These are phyloP conservation scores for Corynorhinus townsendii DNA, from an alignment of 2,113 vertebrate genomes.

Conservation along the genomic window DNA sequence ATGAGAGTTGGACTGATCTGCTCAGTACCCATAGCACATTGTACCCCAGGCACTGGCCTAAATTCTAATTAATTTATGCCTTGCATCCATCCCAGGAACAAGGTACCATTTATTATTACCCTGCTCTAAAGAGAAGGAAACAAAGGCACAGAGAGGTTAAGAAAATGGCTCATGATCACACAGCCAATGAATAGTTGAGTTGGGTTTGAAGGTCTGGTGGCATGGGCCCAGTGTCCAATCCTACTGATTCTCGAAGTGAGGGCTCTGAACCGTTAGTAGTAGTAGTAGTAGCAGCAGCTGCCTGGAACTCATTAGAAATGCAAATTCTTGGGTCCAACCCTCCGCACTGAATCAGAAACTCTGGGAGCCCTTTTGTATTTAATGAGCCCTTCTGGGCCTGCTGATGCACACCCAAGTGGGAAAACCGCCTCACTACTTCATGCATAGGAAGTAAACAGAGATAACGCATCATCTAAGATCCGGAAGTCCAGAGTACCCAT, in stretches of 20 bases:
- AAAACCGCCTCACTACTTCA: background rate
- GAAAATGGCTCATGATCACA: background rate
- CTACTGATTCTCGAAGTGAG: background rate
- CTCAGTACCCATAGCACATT: background rate
- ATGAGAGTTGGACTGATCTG: background rate
- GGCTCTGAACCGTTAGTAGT: background rate
- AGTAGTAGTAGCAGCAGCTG: background rate
- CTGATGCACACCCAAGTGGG: background rate
- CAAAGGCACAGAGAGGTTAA: background rate
- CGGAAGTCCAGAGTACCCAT: background rate
- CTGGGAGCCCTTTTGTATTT: background rate
- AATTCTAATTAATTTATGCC: background rate
- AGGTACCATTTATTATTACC: background rate
- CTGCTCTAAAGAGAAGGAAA: background rate
- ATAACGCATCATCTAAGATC: background rate
- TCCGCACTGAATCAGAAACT: background rate
- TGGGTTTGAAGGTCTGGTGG: background rate
- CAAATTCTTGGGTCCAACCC: background rate
- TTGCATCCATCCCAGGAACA: background rate
- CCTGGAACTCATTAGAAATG: background rate
- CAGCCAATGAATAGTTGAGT: background rate
- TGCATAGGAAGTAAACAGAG: background rate
- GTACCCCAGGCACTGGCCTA: background rate
- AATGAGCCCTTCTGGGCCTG: background rate
- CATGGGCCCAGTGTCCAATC: background rate